Conservation (phyloP, 2,797 vertebrate genomes). For the Cuculus canorus region DNA sequence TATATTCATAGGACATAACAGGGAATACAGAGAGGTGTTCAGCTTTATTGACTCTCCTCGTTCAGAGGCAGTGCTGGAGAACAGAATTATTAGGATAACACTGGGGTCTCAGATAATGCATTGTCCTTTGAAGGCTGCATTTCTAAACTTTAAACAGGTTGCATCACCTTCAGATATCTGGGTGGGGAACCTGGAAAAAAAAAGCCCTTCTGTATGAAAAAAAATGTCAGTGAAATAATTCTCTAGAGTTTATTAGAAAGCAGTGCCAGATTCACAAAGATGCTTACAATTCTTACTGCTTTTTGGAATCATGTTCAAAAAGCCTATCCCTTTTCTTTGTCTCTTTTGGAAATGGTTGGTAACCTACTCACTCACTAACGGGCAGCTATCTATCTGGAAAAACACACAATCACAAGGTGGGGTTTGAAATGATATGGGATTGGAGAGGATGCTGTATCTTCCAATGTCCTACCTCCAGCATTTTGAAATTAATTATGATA, state of each 20-base stretch:
- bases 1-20: background rate
- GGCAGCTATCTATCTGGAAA: background rate
- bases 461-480: background rate
- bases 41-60: background rate
- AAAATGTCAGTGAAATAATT: background rate
- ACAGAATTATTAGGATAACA: background rate
- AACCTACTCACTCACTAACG: background rate
- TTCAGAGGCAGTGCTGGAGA: background rate
- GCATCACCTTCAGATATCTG: background rate
- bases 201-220: background rate
- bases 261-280: background rate
- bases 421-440: background rate
- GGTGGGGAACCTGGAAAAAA: background rate
- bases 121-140: background rate
- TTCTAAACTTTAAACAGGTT: background rate
- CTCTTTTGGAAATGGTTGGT: background rate
- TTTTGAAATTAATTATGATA: constrained; percentile 36
- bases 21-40: background rate
- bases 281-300: background rate
- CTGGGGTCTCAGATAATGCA: background rate
- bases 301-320: background rate
- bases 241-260: background rate
- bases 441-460: background rate
- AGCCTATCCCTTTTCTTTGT: background rate
- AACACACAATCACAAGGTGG: background rate